A percentile compares a stretch with the other conserved stretches of the same genome.
These are phyloP conservation scores for Dasypolia templi DNA, from an alignment of 2,888 invertebrate species.

Conservation along the genomic window DNA sequence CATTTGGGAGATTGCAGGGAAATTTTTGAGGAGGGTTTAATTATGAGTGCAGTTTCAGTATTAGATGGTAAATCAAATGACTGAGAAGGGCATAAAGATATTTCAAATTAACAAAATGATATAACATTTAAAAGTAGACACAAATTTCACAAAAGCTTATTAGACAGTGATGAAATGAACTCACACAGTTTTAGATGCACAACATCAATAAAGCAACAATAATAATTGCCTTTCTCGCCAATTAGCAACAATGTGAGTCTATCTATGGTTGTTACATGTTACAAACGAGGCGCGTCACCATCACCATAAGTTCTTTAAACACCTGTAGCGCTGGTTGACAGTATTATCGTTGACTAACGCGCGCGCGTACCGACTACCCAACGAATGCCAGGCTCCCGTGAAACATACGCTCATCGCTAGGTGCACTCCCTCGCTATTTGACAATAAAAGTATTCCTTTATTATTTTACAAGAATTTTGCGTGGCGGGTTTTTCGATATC, in stretches of 20 bases:
- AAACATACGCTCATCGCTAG: slow-evolving; percentile 84
- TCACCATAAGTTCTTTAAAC: slow-evolving; percentile 68
- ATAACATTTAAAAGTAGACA: slow-evolving; percentile 16
- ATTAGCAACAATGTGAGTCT: slow-evolving; percentile 46
- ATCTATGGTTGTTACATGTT: slow-evolving; percentile 46
- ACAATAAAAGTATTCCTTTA: slow-evolving; percentile 72
- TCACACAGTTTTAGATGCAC: slow-evolving; percentile 20
- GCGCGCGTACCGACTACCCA: slow-evolving; percentile 82
- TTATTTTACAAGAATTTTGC: slow-evolving; percentile 28
- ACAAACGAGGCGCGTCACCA: slow-evolving; percentile 46
- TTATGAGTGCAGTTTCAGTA: background rate
- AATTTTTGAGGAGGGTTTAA: background rate
- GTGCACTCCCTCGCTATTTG: slow-evolving; percentile 83
- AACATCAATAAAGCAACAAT: slow-evolving; percentile 40
- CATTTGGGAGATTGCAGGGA: background rate
- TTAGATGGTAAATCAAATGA: too few relatives aligned
- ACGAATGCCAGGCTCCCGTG: slow-evolving; percentile 82
- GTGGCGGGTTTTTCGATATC: background rate
- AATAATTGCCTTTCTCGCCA: slow-evolving; percentile 19
- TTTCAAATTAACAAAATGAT: background rate
- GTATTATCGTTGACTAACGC: slow-evolving; percentile 85
- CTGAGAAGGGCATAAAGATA: too few relatives aligned
- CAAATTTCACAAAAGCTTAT: slow-evolving; percentile 35
- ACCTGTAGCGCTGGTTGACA: slow-evolving; percentile 85
- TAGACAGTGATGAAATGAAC: slow-evolving; percentile 43